These are phyloP conservation scores for Eurystomus glaucurus DNA, from an alignment of 2,797 vertebrate species.

Conservation along the genomic window DNA sequence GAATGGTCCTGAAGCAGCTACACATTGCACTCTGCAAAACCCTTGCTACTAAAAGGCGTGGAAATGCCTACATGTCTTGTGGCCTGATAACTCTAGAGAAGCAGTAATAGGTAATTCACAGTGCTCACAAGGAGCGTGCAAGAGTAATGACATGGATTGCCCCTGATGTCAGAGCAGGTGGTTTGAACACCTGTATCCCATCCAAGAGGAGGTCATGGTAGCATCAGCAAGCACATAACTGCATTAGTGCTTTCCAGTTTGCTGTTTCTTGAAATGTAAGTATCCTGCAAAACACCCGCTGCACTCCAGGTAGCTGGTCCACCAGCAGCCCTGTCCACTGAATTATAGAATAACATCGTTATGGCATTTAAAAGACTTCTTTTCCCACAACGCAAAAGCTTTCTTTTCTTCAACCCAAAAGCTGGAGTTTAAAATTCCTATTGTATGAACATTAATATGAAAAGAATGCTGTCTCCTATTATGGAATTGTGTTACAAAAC, in stretches of 20 bases:
- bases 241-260: background rate
- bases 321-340: background rate
- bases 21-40: background rate
- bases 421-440: slow-evolving; percentile 64
- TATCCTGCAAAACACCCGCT: background rate
- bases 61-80: background rate
- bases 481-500: slow-evolving; percentile 84
- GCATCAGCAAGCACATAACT: background rate
- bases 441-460: slow-evolving; percentile 80
- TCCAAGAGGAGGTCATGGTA: background rate
- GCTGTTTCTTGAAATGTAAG: background rate
- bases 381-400: background rate
- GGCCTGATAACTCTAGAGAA: background rate
- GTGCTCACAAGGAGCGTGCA: background rate
- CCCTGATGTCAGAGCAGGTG: background rate
- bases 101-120: background rate
- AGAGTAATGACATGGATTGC: background rate
- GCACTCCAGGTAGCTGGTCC: background rate
- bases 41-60: background rate
- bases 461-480: slow-evolving; percentile 80
- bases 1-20: background rate
- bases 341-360: background rate
- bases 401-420: background rate
- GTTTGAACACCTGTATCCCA: background rate
- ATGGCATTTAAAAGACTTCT: background rate